Base-by-base conservation (phyloP, 2,888 invertebrate genomes). In the Labia minor region DNA sequence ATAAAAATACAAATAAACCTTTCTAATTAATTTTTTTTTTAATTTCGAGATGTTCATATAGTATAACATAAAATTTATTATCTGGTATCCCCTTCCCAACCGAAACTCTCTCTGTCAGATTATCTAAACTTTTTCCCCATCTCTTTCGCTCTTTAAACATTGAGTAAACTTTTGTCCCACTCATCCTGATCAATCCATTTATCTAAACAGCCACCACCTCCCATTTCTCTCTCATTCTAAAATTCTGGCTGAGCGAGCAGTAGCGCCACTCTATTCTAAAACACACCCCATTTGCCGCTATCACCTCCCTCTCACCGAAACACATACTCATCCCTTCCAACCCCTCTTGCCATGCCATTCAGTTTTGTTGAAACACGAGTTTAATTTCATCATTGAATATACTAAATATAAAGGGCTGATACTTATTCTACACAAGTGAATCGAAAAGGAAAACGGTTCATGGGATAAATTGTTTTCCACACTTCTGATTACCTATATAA, bases 101-200 rank as follows among this genome's bases (percentile, higher is more conserved):
- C 8, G 4, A 4, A 10, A 49, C 49, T 11, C 49, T 49, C 4
- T 49, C 8, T 49, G 49, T 2, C n/a, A 16, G 49, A n/a, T 14
- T 49, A 49, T 49, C 49, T 49, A 49, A 49, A 49, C 49, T 33
- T 49, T 49, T 49, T 49, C 2, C 2, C 8, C 16, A 11, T 49
- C 49, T 49, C 49, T 49, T 16, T n/a, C 49, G 2, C 49, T 49
- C 49, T 49, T 49, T 49, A 49, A 49, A 49, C 49, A 49, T 49
- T 49, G 49, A 49, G 3, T 49, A 49, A 49, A 49, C 49, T 49
- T 49, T 49, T 49, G 49, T 49, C 49, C 49, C 49, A 49, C 49
- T 49, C 49, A 49, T 49, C 49, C 49, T 49, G 49, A 49, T 49
- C 49, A 49, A 49, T 49, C 49, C 49, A 49, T 49, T 49, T 49